Base-by-base conservation (phyloP, 2,797 vertebrate genomes). In the Champsocephalus esox region DNA sequence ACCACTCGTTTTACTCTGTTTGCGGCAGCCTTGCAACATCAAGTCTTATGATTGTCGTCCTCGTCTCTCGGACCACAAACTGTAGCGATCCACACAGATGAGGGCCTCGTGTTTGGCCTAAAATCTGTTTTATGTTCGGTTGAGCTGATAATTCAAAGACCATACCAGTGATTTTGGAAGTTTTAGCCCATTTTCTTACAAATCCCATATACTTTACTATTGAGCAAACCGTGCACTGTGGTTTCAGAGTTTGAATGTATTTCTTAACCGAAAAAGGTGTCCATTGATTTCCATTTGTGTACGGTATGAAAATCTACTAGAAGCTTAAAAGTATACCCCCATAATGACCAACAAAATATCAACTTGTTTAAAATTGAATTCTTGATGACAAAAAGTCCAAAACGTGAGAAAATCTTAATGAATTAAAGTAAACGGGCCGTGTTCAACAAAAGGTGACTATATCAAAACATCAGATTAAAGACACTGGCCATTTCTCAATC, bases 61-160 rank as follows among this genome's bases (percentile, higher is more conserved):
- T 85, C 41, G 77, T 76, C 38, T 77, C 83, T 83, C 76, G 80
- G 83, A 88, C 67, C 60, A 70, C 68, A 60, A 67, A 65, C 80
- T 6, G 59, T 57, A 51, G 67, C 45, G 75, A 60, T 14, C 71
- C 59, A 67, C 41, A 34, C 79, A 55, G 68, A 76, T 79, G 70
- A 14, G 43, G 44, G 28, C 21, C 66, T 62, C 38, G 32, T n/a
- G 43, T 61, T 59, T 34, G 3, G 17, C 34, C 19, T 7, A 1
- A 55, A 17, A 10, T 17, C 34, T 7, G 11, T 11, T 14, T 12
- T 32, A 49, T 21, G 21, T 16, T 28, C 28, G 51, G 19, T 43
- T n/a, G 50, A 50, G 19, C 41, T 14, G 6, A 46, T 19, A 14
- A 52, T 63, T 68, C 65, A 51, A 61, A 50, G 16, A 46, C 59